phyloP scores from a whole-genome alignment of 2,113 vertebrate genomes.

The Urocolius indicus region DNA sequence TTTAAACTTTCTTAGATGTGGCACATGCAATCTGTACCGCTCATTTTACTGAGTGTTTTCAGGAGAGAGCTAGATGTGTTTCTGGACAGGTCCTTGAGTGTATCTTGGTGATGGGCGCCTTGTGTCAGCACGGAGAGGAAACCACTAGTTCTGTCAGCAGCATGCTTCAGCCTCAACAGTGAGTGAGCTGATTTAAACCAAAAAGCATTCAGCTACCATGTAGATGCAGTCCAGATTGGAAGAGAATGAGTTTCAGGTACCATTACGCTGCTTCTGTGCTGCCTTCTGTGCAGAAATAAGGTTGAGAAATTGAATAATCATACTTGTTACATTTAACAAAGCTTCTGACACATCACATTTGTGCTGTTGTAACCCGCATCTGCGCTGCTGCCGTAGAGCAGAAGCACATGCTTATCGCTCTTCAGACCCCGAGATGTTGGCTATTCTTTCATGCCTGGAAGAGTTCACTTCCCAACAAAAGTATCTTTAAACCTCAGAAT shows the following conservation, averaged over 20 bases:
- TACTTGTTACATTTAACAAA: background rate
- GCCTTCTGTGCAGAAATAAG: background rate
- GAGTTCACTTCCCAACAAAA: background rate
- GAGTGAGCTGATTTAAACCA: background rate
- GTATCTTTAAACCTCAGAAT: background rate
- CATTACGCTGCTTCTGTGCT: background rate
- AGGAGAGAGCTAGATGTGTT: background rate
- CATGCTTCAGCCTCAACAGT: background rate
- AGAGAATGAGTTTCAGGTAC: background rate
- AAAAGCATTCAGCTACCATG: background rate
- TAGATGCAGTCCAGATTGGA: background rate
- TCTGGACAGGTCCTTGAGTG: background rate
- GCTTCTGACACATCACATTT: background rate
- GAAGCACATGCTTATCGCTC: background rate
- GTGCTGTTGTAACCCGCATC: background rate
- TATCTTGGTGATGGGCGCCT: background rate
- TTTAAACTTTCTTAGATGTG: accelerated
- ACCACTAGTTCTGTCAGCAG: too few relatives aligned
- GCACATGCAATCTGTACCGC: accelerated
- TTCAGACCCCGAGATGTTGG: background rate
- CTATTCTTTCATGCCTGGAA: background rate
- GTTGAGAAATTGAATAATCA: background rate
- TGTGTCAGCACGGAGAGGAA: background rate
- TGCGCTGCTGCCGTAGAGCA: background rate
- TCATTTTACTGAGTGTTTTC: background rate